Conservation (phyloP, 2,797 vertebrate species). For the Brachyrhaphis roseni region DNA sequence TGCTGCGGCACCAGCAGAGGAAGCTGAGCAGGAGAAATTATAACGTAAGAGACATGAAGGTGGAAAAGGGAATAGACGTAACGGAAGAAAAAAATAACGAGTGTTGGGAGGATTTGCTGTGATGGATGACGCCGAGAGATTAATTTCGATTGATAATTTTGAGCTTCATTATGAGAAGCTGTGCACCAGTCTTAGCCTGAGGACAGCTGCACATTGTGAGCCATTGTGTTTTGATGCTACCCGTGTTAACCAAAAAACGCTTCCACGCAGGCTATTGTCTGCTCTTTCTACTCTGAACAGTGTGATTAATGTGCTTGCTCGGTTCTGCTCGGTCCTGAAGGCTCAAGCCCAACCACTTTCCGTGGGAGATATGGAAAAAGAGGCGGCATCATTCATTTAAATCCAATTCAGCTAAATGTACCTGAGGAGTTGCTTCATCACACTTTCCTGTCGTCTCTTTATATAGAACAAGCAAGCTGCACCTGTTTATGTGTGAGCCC, state of each 20-base stretch:
- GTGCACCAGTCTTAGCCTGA: slow-evolving; percentile 25
- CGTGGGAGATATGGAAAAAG: slow-evolving; percentile 40
- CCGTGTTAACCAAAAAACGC: slow-evolving; percentile 32
- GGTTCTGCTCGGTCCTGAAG: slow-evolving; percentile 18
- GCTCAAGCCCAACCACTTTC: slow-evolving; percentile 37
- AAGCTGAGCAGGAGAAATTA: slow-evolving; percentile 35
- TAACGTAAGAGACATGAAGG: slow-evolving; percentile 17
- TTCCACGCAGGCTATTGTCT: slow-evolving; percentile 55
- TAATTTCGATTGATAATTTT: slow-evolving; percentile 54
- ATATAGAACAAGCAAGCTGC: slow-evolving; percentile 18
- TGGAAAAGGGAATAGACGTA: slow-evolving; percentile 22
- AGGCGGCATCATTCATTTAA: slow-evolving; percentile 50
- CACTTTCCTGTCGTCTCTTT: slow-evolving; percentile 14
- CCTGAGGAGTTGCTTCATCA: slow-evolving; percentile 22
- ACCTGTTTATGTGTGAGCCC: slow-evolving; percentile 49
- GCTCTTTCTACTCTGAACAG: slow-evolving; percentile 39
- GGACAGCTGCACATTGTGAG: slow-evolving; percentile 40
- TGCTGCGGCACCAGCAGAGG: slow-evolving; percentile 75
- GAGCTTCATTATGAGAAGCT: slow-evolving; percentile 45
- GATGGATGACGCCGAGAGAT: slow-evolving; percentile 37
- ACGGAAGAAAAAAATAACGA: slow-evolving; percentile 32
- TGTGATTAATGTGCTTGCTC: slow-evolving; percentile 62
- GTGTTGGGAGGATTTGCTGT: slow-evolving; percentile 37
- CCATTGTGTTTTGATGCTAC: slow-evolving; percentile 33
- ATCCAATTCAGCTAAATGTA: slow-evolving; percentile 25